Evolutionary conservation across 2,113 vertebrate genomes (phyloP).

Genomic region (Anarrhichthys ocellatus): DNA sequence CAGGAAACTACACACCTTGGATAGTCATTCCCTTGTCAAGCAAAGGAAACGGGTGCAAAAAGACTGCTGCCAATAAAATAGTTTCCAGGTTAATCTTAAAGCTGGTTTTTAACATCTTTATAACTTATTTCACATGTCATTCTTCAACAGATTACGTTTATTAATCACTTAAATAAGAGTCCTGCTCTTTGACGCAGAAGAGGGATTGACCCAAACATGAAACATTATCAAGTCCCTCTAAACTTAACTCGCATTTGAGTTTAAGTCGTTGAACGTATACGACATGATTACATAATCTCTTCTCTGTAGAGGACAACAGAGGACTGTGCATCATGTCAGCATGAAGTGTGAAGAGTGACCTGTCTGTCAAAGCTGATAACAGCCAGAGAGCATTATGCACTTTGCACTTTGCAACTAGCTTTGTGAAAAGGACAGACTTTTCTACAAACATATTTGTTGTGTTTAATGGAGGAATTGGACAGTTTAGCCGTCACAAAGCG

Average conservation of each 20-base stretch:
- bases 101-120: neutral
- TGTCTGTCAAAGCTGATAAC: slow-evolving; percentile 1
- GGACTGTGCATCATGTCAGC: slow-evolving; percentile 1
- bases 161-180: neutral
- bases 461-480: neutral
- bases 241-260: no score
- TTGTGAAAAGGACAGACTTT: neutral
- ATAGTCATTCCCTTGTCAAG: neutral
- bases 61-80: slow-evolving; percentile 7
- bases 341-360: slow-evolving; percentile 5
- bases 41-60: slow-evolving; percentile 39
- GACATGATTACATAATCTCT: neutral
- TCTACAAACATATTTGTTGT: neutral
- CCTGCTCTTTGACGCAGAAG: neutral
- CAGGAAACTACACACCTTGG: slow-evolving; percentile 16
- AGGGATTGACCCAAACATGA: neutral
- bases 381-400: neutral
- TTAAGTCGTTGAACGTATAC: neutral
- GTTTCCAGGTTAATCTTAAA: neutral
- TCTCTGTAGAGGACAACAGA: neutral
- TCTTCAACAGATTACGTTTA: neutral
- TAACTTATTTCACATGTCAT: neutral
- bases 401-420: neutral
- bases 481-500: neutral
- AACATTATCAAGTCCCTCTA: neutral